A percentile compares a stretch with the other conserved stretches of the same genome.
These are phyloP conservation scores for Eufriesea mexicana DNA, from an alignment of 1,140 invertebrate genomes.

Conservation along the genomic window DNA sequence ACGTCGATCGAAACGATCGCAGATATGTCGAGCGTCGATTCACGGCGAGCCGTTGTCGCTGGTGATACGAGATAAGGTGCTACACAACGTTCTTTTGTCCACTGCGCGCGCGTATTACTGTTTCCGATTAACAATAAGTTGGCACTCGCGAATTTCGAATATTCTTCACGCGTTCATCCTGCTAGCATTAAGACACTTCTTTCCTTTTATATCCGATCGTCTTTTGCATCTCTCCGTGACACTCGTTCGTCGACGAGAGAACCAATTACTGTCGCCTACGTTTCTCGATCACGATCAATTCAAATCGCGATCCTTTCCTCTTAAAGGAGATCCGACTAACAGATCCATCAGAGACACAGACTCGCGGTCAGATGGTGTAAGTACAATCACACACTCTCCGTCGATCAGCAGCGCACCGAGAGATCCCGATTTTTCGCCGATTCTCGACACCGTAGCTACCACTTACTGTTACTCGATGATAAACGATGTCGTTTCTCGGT, in stretches of 20 bases:
- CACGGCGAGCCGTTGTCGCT: conserved; percentile 36
- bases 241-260: too few species aligned
- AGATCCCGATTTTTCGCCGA: not conserved
- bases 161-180: not conserved
- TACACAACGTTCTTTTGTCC: conserved; percentile 58
- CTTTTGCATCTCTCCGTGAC: not conserved
- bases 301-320: not conserved
- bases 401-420: not conserved
- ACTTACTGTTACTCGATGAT: not conserved
- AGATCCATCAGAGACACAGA: not conserved
- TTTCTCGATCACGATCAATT: not conserved
- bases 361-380: not conserved
- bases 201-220: conserved; percentile 8
- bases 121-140: conserved; percentile 3
- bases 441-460: not conserved
- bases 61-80: conserved; percentile 74
- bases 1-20: not conserved
- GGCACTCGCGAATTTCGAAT: not conserved
- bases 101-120: conserved; percentile 47
- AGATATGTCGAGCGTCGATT: not conserved
- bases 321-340: not conserved
- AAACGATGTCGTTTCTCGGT: not conserved
- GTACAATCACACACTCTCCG: not conserved
- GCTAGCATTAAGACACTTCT: conserved; percentile 9
- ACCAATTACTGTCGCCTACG: not conserved